These are phyloP conservation scores for Nysson spinosus DNA, from an alignment of 2,888 invertebrate species.

Conservation along the genomic window DNA sequence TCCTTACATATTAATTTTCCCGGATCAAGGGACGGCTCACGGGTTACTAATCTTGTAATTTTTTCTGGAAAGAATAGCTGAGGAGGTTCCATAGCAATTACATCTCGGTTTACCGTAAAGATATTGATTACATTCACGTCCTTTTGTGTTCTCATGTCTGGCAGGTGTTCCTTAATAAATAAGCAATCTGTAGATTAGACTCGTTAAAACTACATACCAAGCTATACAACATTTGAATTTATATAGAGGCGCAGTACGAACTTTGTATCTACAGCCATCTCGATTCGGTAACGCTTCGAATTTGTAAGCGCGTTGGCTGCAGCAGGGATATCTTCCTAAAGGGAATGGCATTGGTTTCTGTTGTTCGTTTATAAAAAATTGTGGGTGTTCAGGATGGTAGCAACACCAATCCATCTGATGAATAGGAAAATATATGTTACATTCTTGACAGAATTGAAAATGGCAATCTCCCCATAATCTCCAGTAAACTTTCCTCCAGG, in stretches of 20 bases:
- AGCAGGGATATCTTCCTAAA: constrained; percentile 89
- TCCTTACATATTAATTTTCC: constrained; percentile 83
- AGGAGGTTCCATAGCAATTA: constrained; percentile 83
- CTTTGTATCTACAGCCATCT: constrained; percentile 78
- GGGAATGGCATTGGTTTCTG: constrained; percentile 83
- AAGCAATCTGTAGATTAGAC: background rate
- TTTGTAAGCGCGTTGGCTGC: constrained; percentile 90
- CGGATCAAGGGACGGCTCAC: constrained; percentile 77
- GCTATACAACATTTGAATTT: too few species aligned
- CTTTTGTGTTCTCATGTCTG: constrained; percentile 82
- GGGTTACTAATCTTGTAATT: constrained; percentile 82
- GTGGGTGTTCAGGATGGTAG: constrained; percentile 87
- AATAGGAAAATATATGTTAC: constrained; percentile 87
- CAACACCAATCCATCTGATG: constrained; percentile 90
- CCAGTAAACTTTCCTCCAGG: constrained; percentile 97
- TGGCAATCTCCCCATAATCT: constrained; percentile 95
- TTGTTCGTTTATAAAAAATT: constrained; percentile 86
- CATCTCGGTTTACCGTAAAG: constrained; percentile 80
- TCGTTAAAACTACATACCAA: background rate
- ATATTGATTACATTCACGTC: constrained; percentile 84
- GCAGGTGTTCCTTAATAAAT: constrained; percentile 82
- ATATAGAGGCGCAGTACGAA: too few species aligned
- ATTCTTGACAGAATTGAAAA: constrained; percentile 88
- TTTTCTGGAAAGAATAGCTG: constrained; percentile 84
- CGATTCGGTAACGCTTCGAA: constrained; percentile 85